Conservation (phyloP, 2,888 invertebrate genomes). For the Clivina fossor region DNA sequence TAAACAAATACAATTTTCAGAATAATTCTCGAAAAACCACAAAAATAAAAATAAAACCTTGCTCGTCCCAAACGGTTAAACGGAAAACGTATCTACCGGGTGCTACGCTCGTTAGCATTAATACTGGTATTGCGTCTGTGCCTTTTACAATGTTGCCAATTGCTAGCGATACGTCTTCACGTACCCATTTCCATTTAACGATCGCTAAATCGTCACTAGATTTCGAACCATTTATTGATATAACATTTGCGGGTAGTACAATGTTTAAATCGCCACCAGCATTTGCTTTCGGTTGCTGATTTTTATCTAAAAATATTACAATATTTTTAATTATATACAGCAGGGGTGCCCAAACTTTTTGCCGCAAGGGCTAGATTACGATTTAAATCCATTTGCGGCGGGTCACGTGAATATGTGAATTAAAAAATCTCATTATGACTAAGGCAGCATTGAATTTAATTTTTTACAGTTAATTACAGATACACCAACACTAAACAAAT, state of each 20-base stretch:
- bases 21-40: too few species aligned
- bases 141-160: constrained; percentile 78
- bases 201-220: constrained; percentile 88
- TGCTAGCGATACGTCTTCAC: constrained; percentile 76
- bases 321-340: too few species aligned
- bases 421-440: too few species aligned
- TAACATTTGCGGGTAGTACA: constrained; percentile 71
- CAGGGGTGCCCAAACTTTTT: too few species aligned
- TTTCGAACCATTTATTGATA: constrained; percentile 79
- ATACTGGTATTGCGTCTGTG: constrained; percentile 74
- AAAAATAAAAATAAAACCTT: too few species aligned
- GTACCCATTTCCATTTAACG: constrained; percentile 80
- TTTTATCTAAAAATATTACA: constrained; percentile 75
- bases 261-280: constrained; percentile 84
- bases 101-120: constrained; percentile 80
- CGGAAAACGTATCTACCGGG: constrained; percentile 85
- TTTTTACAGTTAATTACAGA: too few species aligned
- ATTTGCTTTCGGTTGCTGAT: constrained; percentile 84
- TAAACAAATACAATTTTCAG: too few species aligned
- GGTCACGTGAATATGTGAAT: too few species aligned
- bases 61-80: constrained; percentile 86
- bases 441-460: too few species aligned
- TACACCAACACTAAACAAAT: too few species aligned
- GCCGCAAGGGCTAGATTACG: too few species aligned
- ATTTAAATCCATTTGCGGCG: too few species aligned